A percentile compares a stretch with the other conserved stretches of the same genome.
These are phyloP conservation scores for Rhodeus uyekii DNA, from an alignment of 2,797 vertebrate genomes.

Conservation along the genomic window DNA sequence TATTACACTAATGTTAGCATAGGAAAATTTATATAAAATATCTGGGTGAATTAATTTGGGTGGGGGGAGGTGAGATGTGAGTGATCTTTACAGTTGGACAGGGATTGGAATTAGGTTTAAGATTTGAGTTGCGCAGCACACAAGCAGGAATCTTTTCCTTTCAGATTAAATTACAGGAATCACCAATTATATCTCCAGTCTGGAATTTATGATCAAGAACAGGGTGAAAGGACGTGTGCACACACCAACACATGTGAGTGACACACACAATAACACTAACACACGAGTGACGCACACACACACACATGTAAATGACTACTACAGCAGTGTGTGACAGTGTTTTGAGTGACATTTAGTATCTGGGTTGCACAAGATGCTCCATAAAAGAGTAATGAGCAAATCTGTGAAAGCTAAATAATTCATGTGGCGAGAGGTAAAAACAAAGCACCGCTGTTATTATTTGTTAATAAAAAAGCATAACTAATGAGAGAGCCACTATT, in stretches of 20 bases:
- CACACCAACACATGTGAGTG: slow-evolving; percentile 11
- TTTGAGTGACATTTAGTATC: slow-evolving; percentile 78
- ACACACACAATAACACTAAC: no score
- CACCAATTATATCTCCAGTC: neutral
- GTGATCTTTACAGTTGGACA: neutral
- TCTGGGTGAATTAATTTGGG: neutral
- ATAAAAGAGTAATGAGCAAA: slow-evolving; percentile 82
- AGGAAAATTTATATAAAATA: neutral
- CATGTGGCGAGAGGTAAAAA: slow-evolving; percentile 76
- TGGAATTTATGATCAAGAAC: slow-evolving; percentile 14
- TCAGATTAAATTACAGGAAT: neutral
- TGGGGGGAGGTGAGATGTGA: neutral
- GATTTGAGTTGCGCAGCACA: neutral
- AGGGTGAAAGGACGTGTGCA: slow-evolving; percentile 10
- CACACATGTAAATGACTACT: slow-evolving; percentile 39
- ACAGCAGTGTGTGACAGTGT: slow-evolving; percentile 63
- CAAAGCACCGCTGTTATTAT: slow-evolving; percentile 78
- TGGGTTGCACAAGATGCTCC: slow-evolving; percentile 77
- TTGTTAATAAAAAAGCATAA: slow-evolving; percentile 80
- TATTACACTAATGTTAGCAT: no score
- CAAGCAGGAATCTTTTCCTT: neutral
- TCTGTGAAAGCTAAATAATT: slow-evolving; percentile 81
- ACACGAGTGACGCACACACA: no score
- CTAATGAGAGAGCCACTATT: slow-evolving; percentile 56
- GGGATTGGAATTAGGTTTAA: neutral